These are phyloP conservation scores for Drosophila rhopaloa DNA, from an alignment of 1,140 invertebrate species.

Conservation along the genomic window DNA sequence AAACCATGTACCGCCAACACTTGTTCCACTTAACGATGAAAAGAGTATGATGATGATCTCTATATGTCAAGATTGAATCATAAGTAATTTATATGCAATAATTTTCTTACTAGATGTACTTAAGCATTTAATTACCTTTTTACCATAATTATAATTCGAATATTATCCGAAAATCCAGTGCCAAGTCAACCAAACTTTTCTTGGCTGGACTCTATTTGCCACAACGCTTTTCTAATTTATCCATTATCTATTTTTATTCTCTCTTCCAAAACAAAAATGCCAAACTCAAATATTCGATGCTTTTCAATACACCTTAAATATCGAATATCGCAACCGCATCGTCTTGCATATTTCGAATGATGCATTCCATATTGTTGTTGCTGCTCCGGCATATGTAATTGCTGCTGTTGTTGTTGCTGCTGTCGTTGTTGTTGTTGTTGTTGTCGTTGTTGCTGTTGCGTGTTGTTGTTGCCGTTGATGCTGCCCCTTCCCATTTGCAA, in stretches of 20 bases:
- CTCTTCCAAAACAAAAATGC: constrained; percentile 76
- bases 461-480: constrained; percentile 38
- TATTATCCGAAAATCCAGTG: constrained; percentile 23
- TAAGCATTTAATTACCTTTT: constrained; percentile 69
- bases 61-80: constrained; percentile 42
- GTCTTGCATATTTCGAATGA: constrained; percentile 64
- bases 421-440: constrained; percentile 25
- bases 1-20: constrained; percentile 72
- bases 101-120: constrained; percentile 66
- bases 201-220: constrained; percentile 52
- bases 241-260: constrained; percentile 82
- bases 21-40: constrained; percentile 75
- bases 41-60: constrained; percentile 72
- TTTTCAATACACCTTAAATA: constrained; percentile 59
- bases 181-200: constrained; percentile 38
- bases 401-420: constrained; percentile 41
- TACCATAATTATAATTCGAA: constrained; percentile 48
- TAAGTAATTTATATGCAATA: constrained; percentile 50
- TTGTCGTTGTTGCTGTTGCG: constrained; percentile 36
- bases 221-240: constrained; percentile 74
- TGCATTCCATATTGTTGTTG: constrained; percentile 67
- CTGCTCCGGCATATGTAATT: constrained; percentile 21
- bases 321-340: constrained; percentile 60
- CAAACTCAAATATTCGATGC: constrained; percentile 67
- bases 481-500: constrained; percentile 33